Evolutionary conservation across 2,888 invertebrate species (phyloP).

Genomic region (Acanthopleura granulata): DNA sequence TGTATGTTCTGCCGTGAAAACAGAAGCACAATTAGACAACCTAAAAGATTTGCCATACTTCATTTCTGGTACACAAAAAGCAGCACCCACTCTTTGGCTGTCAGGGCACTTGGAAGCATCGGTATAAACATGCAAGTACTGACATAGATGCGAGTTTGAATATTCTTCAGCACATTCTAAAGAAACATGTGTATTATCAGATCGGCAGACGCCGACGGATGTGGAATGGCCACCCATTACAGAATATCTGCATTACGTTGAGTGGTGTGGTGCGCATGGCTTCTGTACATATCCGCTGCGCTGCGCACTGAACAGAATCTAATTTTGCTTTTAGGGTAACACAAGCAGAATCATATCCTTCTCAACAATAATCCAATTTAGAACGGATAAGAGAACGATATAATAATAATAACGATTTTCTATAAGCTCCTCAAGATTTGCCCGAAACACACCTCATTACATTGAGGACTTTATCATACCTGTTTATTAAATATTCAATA

Average conservation of each 20-base stretch:
- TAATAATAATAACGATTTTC: background rate
- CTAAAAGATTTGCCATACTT: too few species aligned
- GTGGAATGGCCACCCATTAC: background rate
- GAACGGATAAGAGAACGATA: slow-evolving; percentile 8
- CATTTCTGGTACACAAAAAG: too few species aligned
- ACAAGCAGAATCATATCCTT: slow-evolving; percentile 3
- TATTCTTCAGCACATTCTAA: background rate
- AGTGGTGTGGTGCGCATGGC: background rate
- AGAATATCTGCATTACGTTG: background rate
- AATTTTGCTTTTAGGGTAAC: background rate
- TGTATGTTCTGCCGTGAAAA: too few species aligned
- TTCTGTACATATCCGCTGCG: background rate
- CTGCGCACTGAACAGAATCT: slow-evolving; percentile 8
- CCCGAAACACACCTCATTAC: background rate
- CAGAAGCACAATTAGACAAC: too few species aligned
- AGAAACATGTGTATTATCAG: background rate
- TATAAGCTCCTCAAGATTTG: background rate
- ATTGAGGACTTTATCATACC: background rate
- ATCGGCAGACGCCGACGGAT: background rate
- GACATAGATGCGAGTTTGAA: too few species aligned
- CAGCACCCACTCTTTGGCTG: too few species aligned
- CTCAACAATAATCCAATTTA: slow-evolving; percentile 2
- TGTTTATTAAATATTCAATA: background rate
- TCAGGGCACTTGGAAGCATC: too few species aligned
- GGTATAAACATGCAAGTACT: too few species aligned